Evolutionary conservation across 2,113 vertebrate genomes (phyloP).

Genomic region (Alectura lathami): DNA sequence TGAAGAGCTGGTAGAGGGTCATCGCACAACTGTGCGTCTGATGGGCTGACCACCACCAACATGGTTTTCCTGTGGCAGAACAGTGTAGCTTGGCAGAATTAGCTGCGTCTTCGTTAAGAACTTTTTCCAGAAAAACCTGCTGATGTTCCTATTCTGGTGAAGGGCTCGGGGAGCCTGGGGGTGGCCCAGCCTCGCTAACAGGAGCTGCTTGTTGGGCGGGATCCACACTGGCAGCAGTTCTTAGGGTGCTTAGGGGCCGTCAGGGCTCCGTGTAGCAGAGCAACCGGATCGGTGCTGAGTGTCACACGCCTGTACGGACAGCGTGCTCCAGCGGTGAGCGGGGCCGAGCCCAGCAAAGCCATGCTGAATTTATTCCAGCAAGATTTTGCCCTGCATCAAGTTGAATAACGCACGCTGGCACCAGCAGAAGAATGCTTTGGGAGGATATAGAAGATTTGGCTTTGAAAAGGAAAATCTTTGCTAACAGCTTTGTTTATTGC

Average conservation of each 20-base stretch:
- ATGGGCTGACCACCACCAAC: rapidly evolving
- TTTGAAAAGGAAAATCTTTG: background rate
- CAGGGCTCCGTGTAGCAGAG: background rate
- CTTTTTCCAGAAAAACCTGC: background rate
- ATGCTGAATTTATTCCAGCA: background rate
- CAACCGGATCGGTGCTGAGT: rapidly evolving
- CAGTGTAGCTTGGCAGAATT: background rate
- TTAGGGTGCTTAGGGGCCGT: background rate
- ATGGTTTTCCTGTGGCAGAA: background rate
- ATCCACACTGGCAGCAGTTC: rapidly evolving
- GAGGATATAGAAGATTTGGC: background rate
- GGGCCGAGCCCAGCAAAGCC: background rate
- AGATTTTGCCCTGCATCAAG: background rate
- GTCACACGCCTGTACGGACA: background rate
- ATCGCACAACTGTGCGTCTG: rapidly evolving
- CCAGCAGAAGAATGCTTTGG: background rate
- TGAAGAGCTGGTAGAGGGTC: background rate
- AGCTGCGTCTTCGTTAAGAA: background rate
- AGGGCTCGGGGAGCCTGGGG: background rate
- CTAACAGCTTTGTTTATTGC: background rate
- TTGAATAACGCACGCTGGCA: rapidly evolving
- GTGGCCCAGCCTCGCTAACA: background rate
- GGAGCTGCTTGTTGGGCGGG: background rate
- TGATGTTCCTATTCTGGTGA: background rate
- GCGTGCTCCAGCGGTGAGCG: rapidly evolving